Evolutionary conservation across 2,888 invertebrate genomes (phyloP).

Genomic region (Scaptomyza caliginosa): DNA sequence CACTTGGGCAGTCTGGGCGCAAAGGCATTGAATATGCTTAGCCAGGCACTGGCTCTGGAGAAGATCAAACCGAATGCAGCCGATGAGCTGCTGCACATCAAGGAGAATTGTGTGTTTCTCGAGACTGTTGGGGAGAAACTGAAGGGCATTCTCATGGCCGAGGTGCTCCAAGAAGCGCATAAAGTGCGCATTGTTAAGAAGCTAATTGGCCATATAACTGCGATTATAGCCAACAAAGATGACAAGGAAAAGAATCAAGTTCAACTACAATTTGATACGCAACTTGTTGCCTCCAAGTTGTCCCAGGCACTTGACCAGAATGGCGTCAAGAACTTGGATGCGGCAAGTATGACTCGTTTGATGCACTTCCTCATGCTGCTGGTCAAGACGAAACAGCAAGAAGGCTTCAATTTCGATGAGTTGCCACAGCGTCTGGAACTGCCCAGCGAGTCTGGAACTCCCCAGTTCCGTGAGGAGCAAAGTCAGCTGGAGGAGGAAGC

Average conservation of each 20-base stretch:
- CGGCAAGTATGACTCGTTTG: constrained; percentile 90
- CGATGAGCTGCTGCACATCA: constrained; percentile 89
- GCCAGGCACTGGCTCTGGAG: constrained; percentile 91
- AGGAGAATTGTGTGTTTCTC: constrained; percentile 89
- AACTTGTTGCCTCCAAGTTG: constrained; percentile 91
- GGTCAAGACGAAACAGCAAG: constrained; percentile 84
- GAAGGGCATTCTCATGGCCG: constrained; percentile 90
- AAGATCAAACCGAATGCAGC: constrained; percentile 90
- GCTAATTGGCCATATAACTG: constrained; percentile 91
- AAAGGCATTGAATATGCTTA: constrained; percentile 90
- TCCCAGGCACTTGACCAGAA: constrained; percentile 91
- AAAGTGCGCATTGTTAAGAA: constrained; percentile 90
- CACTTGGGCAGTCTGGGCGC: constrained; percentile 93
- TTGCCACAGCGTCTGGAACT: constrained; percentile 21
- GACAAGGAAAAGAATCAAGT: constrained; percentile 58
- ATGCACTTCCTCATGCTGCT: constrained; percentile 91
- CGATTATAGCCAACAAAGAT: constrained; percentile 86
- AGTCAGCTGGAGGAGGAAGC: constrained; percentile 42
- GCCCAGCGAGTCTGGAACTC: neutral
- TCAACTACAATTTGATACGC: constrained; percentile 87
- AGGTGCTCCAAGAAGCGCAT: constrained; percentile 85
- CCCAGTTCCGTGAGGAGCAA: constrained; percentile 68
- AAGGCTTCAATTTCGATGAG: constrained; percentile 40
- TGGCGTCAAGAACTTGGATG: constrained; percentile 92
- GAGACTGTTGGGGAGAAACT: constrained; percentile 94